A percentile compares a stretch with the other conserved stretches of the same genome.
phyloP scores from a whole-genome alignment of 2,797 vertebrate genomes.

The Microcaecilia unicolor region DNA sequence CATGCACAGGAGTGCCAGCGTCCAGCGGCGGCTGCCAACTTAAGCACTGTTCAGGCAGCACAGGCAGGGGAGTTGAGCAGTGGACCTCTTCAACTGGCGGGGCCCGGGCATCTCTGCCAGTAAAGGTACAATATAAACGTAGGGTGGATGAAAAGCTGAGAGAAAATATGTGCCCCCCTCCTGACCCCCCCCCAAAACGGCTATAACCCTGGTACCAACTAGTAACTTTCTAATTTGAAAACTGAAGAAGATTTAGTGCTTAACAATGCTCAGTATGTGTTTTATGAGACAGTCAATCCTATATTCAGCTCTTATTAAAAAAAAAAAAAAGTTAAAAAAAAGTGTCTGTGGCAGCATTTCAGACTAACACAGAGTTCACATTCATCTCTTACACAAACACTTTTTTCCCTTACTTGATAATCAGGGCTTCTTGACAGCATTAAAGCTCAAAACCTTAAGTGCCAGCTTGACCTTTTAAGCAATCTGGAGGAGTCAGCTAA shows the following conservation, averaged over 20 bases:
- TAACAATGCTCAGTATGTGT: neutral
- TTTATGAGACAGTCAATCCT: neutral
- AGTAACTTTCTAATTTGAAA: neutral
- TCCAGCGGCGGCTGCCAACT: too few relatives aligned
- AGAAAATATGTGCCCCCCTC: too few relatives aligned
- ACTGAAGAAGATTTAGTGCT: neutral
- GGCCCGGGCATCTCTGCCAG: too few relatives aligned
- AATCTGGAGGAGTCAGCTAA: neutral
- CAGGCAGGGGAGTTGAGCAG: too few relatives aligned
- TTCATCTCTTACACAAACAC: neutral
- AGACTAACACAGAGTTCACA: fast-evolving
- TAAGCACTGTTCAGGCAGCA: too few relatives aligned
- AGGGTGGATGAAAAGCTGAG: too few relatives aligned
- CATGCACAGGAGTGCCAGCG: too few relatives aligned
- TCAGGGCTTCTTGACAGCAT: neutral
- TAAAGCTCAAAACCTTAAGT: neutral
- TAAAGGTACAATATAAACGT: too few relatives aligned
- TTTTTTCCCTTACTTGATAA: neutral
- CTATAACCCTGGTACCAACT: too few relatives aligned
- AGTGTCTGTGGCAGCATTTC: neutral
- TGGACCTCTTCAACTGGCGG: too few relatives aligned
- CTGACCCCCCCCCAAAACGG: too few relatives aligned
- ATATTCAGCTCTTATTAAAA: neutral
- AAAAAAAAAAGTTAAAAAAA: too few relatives aligned
- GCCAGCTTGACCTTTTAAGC: neutral